Conservation (phyloP, 2,113 vertebrate species). For the Colaptes auratus region DNA sequence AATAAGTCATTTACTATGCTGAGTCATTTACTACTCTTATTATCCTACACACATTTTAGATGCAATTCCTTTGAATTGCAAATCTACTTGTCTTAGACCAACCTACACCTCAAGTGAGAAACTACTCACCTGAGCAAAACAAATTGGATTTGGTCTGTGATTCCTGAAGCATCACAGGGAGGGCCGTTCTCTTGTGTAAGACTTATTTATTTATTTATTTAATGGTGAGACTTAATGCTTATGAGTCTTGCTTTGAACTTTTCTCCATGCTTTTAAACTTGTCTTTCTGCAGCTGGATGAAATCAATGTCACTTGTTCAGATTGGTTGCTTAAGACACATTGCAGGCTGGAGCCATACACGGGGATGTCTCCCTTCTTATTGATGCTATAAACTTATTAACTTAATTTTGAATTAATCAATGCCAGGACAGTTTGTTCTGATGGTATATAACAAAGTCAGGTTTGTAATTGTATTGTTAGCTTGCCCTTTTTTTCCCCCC, state of each 20-base stretch:
- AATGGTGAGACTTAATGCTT: not conserved
- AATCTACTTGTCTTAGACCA: not conserved
- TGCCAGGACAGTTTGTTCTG: not conserved
- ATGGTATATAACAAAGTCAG: not conserved
- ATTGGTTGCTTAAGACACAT: not conserved
- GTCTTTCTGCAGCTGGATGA: not conserved
- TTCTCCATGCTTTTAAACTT: not conserved
- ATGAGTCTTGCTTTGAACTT: not conserved
- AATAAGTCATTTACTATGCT: not conserved
- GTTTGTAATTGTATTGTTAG: not conserved
- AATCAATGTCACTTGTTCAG: not conserved
- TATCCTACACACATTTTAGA: not conserved
- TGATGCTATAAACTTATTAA: not conserved
- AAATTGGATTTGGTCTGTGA: conserved; percentile 5
- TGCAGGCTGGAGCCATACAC: not conserved
- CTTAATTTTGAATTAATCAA: not conserved
- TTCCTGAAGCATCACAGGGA: not conserved
- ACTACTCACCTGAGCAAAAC: conserved; percentile 2
- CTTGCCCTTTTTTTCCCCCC: not conserved
- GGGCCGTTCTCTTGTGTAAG: not conserved
- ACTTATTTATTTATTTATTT: not conserved
- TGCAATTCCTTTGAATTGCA: not conserved
- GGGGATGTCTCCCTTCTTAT: not conserved
- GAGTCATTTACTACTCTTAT: not conserved
- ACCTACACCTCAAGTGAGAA: not conserved